Base-by-base conservation (phyloP, 2,113 vertebrate genomes). In the Numida meleagris region DNA sequence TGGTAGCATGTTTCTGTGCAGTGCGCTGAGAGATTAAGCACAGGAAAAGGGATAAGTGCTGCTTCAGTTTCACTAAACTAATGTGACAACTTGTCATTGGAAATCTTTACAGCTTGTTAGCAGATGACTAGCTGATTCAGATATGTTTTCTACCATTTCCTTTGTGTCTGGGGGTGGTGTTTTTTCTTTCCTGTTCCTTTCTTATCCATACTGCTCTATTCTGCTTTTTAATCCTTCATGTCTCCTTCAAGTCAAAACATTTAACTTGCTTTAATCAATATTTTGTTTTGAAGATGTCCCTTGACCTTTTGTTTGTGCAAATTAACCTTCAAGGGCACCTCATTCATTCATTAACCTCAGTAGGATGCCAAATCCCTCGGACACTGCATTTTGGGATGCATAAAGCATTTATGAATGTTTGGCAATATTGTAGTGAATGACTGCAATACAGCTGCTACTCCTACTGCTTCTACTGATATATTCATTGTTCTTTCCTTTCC, bases 11-110 rank as follows among this genome's bases (percentile, higher is more conserved):
- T 98, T 98, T 97, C 96, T 98, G 97, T 97, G 96, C 97, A 96
- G 92, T 95, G 85, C 94, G 82, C 96, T 94, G 97, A 96, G 97
- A 98, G 98, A 97, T 98, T 98, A 98, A 97, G 97, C 97, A 96
- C 97, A 98, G 98, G 98, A 97, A 98, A 97, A 96, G 96, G 98
- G 97, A 97, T 97, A 98, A 98, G 96, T 93, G 88, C 95, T 97
- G 97, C 97, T 98, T 98, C 97, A 96, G 97, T 98, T 98, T 98
- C 98, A 98, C 98, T 98, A 98, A 98, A 98, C 98, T 98, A 98
- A 98, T 97, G 98, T 98, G 98, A 98, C 98, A 98, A 98, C 96
- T 98, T 98, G 98, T 98, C 98, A 98, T 87, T 97, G 98, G 97
- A 96, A 97, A 97, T 98, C 98, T 98, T 98, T 98, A 97, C 97